Evolutionary conservation across 1,140 invertebrate species (phyloP), one percentile per base, ranked within the genome.

Genomic region (Neodiprion fabricii): DNA sequence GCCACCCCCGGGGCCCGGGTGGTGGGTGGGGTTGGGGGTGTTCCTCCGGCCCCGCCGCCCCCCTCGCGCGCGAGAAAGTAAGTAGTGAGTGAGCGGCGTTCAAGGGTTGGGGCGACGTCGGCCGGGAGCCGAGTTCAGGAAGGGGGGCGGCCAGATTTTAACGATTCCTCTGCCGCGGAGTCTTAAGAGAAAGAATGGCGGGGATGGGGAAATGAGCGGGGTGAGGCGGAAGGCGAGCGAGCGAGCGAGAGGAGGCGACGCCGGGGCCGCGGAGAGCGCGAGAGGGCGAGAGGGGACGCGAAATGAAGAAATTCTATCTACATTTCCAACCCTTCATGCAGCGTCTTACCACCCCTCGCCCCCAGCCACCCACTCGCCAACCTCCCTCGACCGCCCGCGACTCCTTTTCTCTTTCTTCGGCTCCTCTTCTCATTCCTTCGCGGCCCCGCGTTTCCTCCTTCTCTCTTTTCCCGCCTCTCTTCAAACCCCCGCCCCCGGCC

Each of bases 221-320:
- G 80, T 21, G 21, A 23, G 67, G 67, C 17, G 67, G 67, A 69
- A 47, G 67, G 67, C 40, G 17, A 47, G 40, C 12, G 23, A 47
- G 21, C 11, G 67, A 69, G 67, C 40, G 67, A 23, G 67, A 14
- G 67, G 23, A 11, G 67, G 67, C 11, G 23, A 79, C 50, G 40
- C 21, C 48, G 9, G 72, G 82, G n/a, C 11, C 79, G 71, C 79
- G 79, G 75, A 76, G 80, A 76, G 79, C 77, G 75, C 78, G 75
- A 75, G 76, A 74, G 73, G 71, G 72, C 73, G 76, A 67, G 72
- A 78, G 68, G 81, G 82, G 83, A 88, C 84, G 86, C 83, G 86
- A 88, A 88, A 88, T 88, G 87, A 88, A 88, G 87, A 88, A 88
- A 88, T 88, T 88, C 86, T 88, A 87, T 88, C 86, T 88, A 87